Evolutionary conservation across 1,140 invertebrate genomes (phyloP).

Genomic region (Colletes latitarsis): DNA sequence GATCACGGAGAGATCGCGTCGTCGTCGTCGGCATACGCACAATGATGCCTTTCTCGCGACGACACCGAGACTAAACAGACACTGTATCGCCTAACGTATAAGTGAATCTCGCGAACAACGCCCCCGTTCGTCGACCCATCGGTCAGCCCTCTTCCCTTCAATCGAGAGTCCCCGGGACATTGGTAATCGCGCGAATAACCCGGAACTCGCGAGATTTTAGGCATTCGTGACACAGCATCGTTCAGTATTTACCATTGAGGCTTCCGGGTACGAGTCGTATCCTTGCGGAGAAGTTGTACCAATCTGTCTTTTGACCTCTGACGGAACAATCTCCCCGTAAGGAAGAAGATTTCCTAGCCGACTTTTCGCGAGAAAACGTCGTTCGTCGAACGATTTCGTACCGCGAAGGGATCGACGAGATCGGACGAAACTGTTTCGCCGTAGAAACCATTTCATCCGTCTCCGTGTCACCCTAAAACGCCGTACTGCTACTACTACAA

Average conservation of each 20-base stretch:
- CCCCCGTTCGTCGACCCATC: slow-evolving; percentile 21
- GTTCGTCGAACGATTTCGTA: slow-evolving; percentile 8
- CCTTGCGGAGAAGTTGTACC: too few species aligned
- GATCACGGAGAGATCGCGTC: slow-evolving; percentile 6
- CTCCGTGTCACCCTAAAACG: background rate
- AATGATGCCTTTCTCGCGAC: slow-evolving; percentile 75
- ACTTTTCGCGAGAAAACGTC: background rate
- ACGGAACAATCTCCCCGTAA: too few species aligned
- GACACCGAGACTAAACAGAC: slow-evolving; percentile 50
- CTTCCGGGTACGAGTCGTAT: background rate
- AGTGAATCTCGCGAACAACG: slow-evolving; percentile 25
- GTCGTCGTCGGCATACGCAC: slow-evolving; percentile 71
- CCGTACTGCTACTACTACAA: slow-evolving; percentile 46
- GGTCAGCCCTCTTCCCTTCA: background rate
- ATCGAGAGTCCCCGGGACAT: background rate
- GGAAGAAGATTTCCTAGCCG: too few species aligned
- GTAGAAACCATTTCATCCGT: background rate
- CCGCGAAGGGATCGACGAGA: background rate
- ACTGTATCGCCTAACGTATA: slow-evolving; percentile 30
- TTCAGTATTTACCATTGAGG: too few species aligned
- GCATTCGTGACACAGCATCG: too few species aligned
- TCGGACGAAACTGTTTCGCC: background rate
- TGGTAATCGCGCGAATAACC: background rate
- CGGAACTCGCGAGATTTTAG: too few species aligned
- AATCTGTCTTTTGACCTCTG: too few species aligned